Base-by-base conservation (phyloP, 2,113 vertebrate genomes). In the Sander vitreus region DNA sequence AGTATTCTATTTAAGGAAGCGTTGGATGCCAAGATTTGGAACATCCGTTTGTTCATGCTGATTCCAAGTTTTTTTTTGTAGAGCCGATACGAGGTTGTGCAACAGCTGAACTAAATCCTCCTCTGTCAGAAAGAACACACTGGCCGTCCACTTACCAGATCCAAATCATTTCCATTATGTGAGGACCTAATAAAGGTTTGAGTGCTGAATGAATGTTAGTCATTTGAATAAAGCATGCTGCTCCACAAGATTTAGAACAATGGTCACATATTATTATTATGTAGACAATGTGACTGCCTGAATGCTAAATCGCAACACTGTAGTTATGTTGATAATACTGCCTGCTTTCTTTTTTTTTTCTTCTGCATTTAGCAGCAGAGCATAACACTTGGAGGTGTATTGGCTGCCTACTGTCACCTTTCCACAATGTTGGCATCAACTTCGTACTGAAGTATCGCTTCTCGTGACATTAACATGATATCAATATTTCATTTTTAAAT, bases 1-100 rank as follows among this genome's bases (percentile, higher is more conserved):
- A 30, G 11, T 12, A 8, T 12, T 67, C 81, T 89, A 88, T 81
- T 85, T 83, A 2, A 90, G 87, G 88, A 88, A 89, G 67, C 1
- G 51, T 5, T 48, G 68, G 36, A 63, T 51, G 80, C 72, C 16
- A 75, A 66, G 69, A 69, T 57, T 2, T 54, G 39, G 75, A 88
- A 66, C 85, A 86, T 88, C 84, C 73, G 73, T 65, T 71, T 11
- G 82, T 60, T 33, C 2, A 12, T 43, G 60, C 30, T 30, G 58
- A 66, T 23, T 50, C 23, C 23, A 4, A 51, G 30, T 27, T 33
- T 43, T 43, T 57, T 64, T 74, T 21, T 59, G 33, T 13, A 36
- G 27, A 67, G 21, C 43, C 36, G 75, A 63, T 16, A 14, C 48
- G 33, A 23, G 50, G 33, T 6, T 33, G 66, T 45, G n/a, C 10